Evolutionary conservation across 92 coral and sea anemone genomes (phyloP), one percentile per base, ranked within the genome.

Genomic region (Actinostola sp.): DNA sequence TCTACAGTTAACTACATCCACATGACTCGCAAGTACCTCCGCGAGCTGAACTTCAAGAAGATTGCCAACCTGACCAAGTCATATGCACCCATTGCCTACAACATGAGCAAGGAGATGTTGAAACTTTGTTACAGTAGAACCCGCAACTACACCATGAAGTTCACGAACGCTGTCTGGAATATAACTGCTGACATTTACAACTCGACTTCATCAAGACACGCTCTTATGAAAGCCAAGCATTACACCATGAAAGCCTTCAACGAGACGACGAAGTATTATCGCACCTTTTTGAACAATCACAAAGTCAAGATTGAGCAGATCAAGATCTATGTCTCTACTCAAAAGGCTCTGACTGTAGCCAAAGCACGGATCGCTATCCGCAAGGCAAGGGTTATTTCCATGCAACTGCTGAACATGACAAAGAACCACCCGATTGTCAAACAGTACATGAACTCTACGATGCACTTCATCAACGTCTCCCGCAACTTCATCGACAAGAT

Each of bases 111-210:
- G 25, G 75, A 73, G 43, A 84, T 74, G 76, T 62, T 72, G 45
- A 21, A 28, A 13, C 51, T 60, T 10, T 71, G 89, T 25, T 54
- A 73, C 57, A 79, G 79, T 54, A 31, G 43, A 8, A 88, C 83
- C 26, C 70, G 88, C 9, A 74, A 46, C 54, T 84, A 78, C 67
- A 68, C 86, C 20, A 33, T 70, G 25, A 67, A 73, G 79, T 48
- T 81, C 51, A 73, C 75, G 77, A 66, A 62, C 32, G 46, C 76
- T 24, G 92, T 67, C 8, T 73, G 80, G 78, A 70, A 80, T 45
- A 63, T 77, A 24, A 64, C 86, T 14, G 49, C 71, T 63, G 89
- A 88, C 71, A 68, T 88, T 55, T 59, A 74, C 72, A 88, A 88
- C 68, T 88, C 93, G 1, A 63, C 83, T 16, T 74, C 59, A 68